Conservation (phyloP, 1,140 invertebrate genomes). For the Pseudomyrmex pallidus region DNA sequence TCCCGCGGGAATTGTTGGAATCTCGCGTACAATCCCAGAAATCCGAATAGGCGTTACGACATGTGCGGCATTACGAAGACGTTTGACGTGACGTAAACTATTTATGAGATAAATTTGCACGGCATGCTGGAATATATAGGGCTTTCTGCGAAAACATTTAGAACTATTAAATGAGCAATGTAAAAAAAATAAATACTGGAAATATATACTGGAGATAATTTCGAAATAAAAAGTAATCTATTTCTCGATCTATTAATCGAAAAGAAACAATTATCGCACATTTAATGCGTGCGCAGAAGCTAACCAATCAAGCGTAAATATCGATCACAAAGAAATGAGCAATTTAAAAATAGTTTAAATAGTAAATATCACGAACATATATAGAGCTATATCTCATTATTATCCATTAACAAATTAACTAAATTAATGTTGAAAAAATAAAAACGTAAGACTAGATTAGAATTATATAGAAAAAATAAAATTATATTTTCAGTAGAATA, state of each 20-base stretch:
- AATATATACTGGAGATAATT: not conserved
- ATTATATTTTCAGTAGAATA: slow-evolving; percentile 2
- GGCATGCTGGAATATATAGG: not conserved
- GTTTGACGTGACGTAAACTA: slow-evolving; percentile 1
- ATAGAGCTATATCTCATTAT: not conserved
- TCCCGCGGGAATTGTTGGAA: slow-evolving; percentile 18
- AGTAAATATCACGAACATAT: not conserved
- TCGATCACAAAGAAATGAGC: not conserved
- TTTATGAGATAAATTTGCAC: slow-evolving; percentile 19
- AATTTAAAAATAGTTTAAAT: slow-evolving; percentile 6
- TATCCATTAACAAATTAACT: not conserved
- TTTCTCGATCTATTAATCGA: too few relatives aligned
- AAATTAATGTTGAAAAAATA: too few relatives aligned
- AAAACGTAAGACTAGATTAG: too few relatives aligned
- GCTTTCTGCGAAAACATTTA: too few relatives aligned
- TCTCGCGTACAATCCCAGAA: slow-evolving; percentile 19
- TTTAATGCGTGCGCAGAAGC: too few relatives aligned
- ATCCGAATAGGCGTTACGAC: slow-evolving; percentile 35
- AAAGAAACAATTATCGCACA: too few relatives aligned
- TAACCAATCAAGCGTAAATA: too few relatives aligned
- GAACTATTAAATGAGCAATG: too few relatives aligned
- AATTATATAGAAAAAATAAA: too few relatives aligned
- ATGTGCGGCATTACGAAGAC: slow-evolving; percentile 7
- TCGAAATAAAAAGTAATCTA: not conserved
- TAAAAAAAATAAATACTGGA: too few relatives aligned